Evolutionary conservation across 2,888 invertebrate species (phyloP), one percentile per base, ranked within the genome.

Genomic region (Xanthorhoe spadicearia): DNA sequence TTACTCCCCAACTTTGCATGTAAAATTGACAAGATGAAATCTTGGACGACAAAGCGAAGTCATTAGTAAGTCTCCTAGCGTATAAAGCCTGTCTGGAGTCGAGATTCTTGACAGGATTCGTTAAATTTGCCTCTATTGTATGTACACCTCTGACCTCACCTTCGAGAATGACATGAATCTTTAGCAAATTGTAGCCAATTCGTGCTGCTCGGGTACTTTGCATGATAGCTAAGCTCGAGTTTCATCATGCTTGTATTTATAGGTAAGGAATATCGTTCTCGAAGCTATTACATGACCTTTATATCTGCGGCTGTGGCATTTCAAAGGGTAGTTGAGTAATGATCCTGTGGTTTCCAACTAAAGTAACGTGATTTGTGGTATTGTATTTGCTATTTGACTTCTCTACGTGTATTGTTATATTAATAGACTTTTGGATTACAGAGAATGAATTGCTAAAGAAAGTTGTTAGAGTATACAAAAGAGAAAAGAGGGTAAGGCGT

Each of bases 361-460:
- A 78, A 77, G 75, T 78, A 81, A 78, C 78, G 75, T 68, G 79
- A 80, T 80, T 80, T 81, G 80, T 71, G 77, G 76, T 78, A 68
- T 71, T 73, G 70, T 71, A 72, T 75, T 77, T 74, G 76, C 74
- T 76, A 76, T 80, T 63, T 76, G 77, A 73, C 76, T 78, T 74
- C 73, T 60, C 64, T 63, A 59, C 59, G 62, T 68, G 71, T 61
- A 61, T 61, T 68, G 58, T 67, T 64, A 61, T 58, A 64, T 58
- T 66, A 67, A 63, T 67, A 63, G 60, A 48, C 52, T 49, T 67
- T 60, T 60, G 52, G 62, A 53, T 62, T 58, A 61, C 48, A 19
- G 53, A 13, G 53, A 59, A 59, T 28, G 49, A 28, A 55, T 55
- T 59, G 54, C 53, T 6, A 17, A 51, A 64, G 50, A 65, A 56